Conservation (phyloP, 1,140 invertebrate genomes). For the Neodiprion lecontei region DNA sequence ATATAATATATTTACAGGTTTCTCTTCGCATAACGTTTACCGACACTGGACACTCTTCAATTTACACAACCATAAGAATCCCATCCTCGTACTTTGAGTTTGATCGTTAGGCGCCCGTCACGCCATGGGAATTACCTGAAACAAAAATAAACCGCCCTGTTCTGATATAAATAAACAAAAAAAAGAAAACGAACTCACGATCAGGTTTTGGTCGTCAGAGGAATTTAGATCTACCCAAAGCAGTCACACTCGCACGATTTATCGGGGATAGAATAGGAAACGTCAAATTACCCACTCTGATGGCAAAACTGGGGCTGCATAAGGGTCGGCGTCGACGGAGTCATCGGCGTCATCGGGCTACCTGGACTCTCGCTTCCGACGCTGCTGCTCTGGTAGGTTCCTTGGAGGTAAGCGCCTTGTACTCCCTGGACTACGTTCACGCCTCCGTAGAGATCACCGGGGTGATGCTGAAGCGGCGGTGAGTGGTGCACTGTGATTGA, state of each 20-base stretch:
- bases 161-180: background rate
- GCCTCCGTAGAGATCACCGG: constrained; percentile 41
- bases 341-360: constrained; percentile 47
- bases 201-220: too few species aligned
- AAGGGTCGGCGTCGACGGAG: constrained; percentile 48
- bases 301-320: constrained; percentile 49
- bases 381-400: constrained; percentile 46
- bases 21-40: too few species aligned
- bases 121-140: background rate
- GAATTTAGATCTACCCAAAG: too few species aligned
- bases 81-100: background rate
- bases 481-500: constrained; percentile 45
- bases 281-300: constrained; percentile 38
- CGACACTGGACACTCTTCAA: too few species aligned
- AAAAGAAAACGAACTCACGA: too few species aligned
- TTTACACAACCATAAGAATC: background rate
- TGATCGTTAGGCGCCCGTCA: background rate
- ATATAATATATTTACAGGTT: too few species aligned
- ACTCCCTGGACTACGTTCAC: constrained; percentile 44
- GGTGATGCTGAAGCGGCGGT: constrained; percentile 46
- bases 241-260: too few species aligned
- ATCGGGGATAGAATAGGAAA: background rate
- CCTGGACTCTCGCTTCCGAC: constrained; percentile 49
- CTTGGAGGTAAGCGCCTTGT: constrained; percentile 42
- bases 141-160: background rate